These are phyloP conservation scores for Teleopsis dalmanni DNA, from an alignment of 1,140 invertebrate genomes.

Conservation along the genomic window DNA sequence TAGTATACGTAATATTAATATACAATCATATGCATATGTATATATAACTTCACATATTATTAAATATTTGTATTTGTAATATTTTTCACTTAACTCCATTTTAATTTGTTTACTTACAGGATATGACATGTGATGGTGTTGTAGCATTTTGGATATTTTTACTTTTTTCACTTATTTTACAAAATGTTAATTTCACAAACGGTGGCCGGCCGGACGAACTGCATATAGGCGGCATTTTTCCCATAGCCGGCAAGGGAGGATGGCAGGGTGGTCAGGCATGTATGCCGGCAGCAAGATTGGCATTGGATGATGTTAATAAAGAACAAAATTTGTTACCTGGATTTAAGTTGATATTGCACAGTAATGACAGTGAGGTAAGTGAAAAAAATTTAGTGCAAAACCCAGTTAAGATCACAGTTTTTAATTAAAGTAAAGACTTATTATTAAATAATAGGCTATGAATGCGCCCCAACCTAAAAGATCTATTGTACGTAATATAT, in stretches of 20 bases:
- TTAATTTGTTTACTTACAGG: slow-evolving; percentile 22
- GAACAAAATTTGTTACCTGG: slow-evolving; percentile 82
- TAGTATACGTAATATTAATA: no score
- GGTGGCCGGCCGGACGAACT: slow-evolving; percentile 56
- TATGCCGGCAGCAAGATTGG: slow-evolving; percentile 90
- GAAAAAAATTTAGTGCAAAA: background rate
- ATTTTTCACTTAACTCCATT: background rate
- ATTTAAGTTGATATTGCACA: slow-evolving; percentile 84
- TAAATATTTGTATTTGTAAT: background rate
- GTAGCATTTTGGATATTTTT: slow-evolving; percentile 46
- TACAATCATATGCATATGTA: no score
- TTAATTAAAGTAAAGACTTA: no score
- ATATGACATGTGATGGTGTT: slow-evolving; percentile 46
- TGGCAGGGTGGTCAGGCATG: slow-evolving; percentile 94
- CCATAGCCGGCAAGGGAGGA: slow-evolving; percentile 87
- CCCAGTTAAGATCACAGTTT: background rate
- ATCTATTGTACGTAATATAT: no score
- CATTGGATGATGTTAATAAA: slow-evolving; percentile 92
- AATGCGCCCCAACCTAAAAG: no score
- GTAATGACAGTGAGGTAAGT: slow-evolving; percentile 95
- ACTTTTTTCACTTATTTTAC: slow-evolving; percentile 38
- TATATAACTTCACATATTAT: no score
- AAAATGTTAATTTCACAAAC: slow-evolving; percentile 28
- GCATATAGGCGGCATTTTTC: slow-evolving; percentile 97
- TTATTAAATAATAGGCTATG: no score